Conservation (phyloP, 2,888 invertebrate genomes). For the Cephus spinipes region DNA sequence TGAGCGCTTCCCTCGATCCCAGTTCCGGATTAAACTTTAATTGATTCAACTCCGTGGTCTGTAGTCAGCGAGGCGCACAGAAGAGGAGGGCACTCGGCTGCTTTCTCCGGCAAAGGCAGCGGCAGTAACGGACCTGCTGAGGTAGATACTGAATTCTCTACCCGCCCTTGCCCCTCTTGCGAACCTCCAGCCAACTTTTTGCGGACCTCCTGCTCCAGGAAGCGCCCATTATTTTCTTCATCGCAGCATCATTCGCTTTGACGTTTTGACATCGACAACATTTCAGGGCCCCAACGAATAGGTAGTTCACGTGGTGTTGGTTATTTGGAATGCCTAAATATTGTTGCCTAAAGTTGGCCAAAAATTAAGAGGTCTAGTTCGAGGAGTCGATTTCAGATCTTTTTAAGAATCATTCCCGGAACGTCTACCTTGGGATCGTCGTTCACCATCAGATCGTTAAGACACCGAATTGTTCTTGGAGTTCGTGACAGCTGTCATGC, state of each 20-base stretch:
- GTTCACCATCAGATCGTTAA: not conserved
- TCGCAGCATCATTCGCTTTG: conserved; percentile 14
- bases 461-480: not conserved
- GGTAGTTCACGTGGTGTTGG: not conserved
- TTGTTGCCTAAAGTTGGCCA: not conserved
- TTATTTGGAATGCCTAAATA: not conserved
- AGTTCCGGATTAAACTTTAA: conserved; percentile 74
- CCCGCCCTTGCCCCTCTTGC: conserved; percentile 11
- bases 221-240: conserved; percentile 55
- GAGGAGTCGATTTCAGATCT: not conserved
- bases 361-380: not conserved
- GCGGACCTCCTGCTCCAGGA: conserved; percentile 44
- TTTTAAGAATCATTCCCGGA: not conserved
- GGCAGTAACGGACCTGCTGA: conserved; percentile 14
- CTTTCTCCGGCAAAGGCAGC: conserved; percentile 37
- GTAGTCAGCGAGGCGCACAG: conserved; percentile 57
- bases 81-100: conserved; percentile 54
- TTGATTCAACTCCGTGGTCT: conserved; percentile 69
- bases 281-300: not conserved
- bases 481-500: not conserved
- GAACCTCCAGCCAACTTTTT: conserved; percentile 10
- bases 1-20: conserved; percentile 47
- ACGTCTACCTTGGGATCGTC: not conserved
- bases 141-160: conserved; percentile 15
- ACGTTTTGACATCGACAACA: not conserved